phyloP scores from a whole-genome alignment of 1,140 invertebrate genomes.

The Orchesella cincta region DNA sequence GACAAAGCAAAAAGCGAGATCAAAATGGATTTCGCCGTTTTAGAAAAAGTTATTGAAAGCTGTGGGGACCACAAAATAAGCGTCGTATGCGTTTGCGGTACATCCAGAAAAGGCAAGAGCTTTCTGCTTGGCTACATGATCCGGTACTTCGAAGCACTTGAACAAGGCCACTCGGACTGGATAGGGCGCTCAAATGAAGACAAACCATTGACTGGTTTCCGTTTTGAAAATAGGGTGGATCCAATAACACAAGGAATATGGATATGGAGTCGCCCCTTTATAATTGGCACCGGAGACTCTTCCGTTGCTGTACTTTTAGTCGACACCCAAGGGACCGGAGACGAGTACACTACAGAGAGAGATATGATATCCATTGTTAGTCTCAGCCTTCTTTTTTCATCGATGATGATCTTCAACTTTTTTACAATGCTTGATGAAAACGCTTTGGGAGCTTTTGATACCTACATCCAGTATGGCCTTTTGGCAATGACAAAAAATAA shows the following conservation, averaged over 20 bases:
- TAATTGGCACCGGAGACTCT: conserved; percentile 57
- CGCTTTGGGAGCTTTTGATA: conserved; percentile 54
- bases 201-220: conserved; percentile 55
- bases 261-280: conserved; percentile 64
- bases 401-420: conserved; percentile 63
- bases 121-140: conserved; percentile 32
- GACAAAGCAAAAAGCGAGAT: neutral
- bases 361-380: conserved; percentile 69
- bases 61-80: neutral
- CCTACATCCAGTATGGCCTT: conserved; percentile 35
- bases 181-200: conserved; percentile 56
- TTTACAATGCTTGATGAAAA: conserved; percentile 63
- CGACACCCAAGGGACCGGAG: conserved; percentile 72
- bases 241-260: conserved; percentile 65
- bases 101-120: conserved; percentile 32
- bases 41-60: neutral
- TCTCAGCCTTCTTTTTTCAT: conserved; percentile 57
- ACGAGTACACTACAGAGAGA: conserved; percentile 64
- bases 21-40: neutral
- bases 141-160: conserved; percentile 32
- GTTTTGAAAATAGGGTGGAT: conserved; percentile 63
- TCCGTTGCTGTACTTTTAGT: conserved; percentile 63
- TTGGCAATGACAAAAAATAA: conserved; percentile 12
- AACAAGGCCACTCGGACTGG: conserved; percentile 55
- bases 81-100: conserved; percentile 32